Conservation (phyloP, 2,113 vertebrate species). For the Leucoraja erinaceus region DNA sequence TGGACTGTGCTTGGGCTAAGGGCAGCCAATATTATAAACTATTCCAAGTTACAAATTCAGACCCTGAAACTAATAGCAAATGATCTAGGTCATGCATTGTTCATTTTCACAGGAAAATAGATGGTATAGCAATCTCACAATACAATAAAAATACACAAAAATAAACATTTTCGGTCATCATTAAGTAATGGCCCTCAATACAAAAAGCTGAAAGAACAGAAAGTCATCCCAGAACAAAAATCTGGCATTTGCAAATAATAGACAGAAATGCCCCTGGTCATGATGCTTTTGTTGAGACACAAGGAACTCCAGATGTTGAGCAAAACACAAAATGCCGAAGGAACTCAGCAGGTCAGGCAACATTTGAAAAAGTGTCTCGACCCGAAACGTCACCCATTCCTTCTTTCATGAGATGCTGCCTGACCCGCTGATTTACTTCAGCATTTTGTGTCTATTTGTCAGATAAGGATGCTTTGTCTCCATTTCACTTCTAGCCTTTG, state of each 20-base stretch:
- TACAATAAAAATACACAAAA: not conserved
- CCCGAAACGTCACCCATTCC: too few relatives aligned
- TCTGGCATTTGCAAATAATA: not conserved
- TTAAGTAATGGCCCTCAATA: not conserved
- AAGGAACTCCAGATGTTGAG: too few relatives aligned
- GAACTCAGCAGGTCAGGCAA: too few relatives aligned
- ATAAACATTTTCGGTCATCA: not conserved
- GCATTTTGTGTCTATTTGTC: too few relatives aligned
- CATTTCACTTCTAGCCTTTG: too few relatives aligned
- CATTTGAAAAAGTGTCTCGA: too few relatives aligned
- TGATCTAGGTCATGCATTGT: not conserved
- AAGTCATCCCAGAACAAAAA: not conserved
- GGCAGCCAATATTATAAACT: not conserved
- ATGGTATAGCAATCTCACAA: not conserved
- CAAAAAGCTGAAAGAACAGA: not conserved
- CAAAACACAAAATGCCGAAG: too few relatives aligned
- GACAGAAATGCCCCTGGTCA: not conserved
- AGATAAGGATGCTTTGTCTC: too few relatives aligned
- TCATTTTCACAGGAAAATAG: not conserved
- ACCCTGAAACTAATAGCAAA: not conserved
- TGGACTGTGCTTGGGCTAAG: not conserved
- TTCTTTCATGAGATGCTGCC: too few relatives aligned
- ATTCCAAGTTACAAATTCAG: not conserved
- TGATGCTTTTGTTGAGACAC: too few relatives aligned
- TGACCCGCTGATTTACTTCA: too few relatives aligned